A percentile compares a stretch with the other conserved stretches of the same genome.
Evolutionary conservation across 2,113 vertebrate genomes (phyloP).

Genomic region (Hyperopisus bebe): DNA sequence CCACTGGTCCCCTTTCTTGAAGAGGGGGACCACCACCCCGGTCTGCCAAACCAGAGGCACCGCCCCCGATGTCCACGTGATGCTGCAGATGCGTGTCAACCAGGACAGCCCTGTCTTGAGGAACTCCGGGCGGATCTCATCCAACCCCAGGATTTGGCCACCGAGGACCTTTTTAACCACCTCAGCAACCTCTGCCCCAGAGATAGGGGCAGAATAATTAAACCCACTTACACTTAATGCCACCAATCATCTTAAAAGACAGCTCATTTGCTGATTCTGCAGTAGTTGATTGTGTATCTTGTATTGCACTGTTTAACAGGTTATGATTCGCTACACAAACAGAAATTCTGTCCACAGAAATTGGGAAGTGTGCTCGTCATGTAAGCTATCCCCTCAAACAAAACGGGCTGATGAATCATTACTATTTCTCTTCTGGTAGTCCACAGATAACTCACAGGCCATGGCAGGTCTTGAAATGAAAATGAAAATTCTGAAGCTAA

Average conservation of each 20-base stretch:
- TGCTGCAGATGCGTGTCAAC: no score
- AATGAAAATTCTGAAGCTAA: neutral
- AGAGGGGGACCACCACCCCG: no score
- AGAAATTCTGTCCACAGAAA: neutral
- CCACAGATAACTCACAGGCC: neutral
- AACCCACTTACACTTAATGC: neutral
- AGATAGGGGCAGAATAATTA: neutral
- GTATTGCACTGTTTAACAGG: neutral
- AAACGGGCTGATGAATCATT: neutral
- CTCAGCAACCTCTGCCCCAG: no score
- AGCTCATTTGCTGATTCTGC: neutral
- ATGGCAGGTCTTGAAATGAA: neutral
- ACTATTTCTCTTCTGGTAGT: neutral
- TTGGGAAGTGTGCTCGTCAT: neutral
- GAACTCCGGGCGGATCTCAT: no score
- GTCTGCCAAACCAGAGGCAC: no score
- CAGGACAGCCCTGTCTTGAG: no score
- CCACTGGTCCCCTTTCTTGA: no score
- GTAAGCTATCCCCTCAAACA: neutral
- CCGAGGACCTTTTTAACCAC: no score
- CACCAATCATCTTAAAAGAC: neutral
- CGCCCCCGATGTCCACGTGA: no score
- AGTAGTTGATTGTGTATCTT: neutral
- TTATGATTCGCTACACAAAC: neutral
- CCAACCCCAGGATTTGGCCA: no score